These are phyloP conservation scores for Toxostoma redivivum DNA, from an alignment of 2,113 vertebrate genomes.

Conservation along the genomic window DNA sequence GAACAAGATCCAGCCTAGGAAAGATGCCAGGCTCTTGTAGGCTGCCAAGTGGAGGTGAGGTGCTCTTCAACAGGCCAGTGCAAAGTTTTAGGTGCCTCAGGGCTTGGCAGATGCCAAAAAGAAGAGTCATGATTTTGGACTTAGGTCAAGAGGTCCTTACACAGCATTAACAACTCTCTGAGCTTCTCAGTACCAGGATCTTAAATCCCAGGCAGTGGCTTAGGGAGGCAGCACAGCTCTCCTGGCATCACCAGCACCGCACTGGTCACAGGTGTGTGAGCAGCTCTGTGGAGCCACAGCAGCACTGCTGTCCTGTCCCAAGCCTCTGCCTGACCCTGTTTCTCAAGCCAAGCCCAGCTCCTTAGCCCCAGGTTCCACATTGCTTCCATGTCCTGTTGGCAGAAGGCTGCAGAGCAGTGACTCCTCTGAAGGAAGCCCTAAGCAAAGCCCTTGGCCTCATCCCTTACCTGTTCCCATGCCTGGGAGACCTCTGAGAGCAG, in stretches of 20 bases:
- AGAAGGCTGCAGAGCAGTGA: neutral
- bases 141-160: neutral
- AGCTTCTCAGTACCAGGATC: neutral
- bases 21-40: neutral
- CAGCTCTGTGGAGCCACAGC: neutral
- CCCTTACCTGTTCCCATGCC: neutral
- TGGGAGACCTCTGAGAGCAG: neutral
- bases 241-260: neutral
- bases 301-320: neutral
- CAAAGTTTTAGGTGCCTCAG: neutral
- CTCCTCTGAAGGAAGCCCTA: neutral
- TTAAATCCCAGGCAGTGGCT: neutral
- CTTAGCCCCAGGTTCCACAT: neutral
- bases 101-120: neutral
- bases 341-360: neutral
- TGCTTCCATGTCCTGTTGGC: neutral
- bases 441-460: neutral
- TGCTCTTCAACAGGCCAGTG: neutral
- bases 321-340: neutral
- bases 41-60: neutral
- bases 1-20: neutral
- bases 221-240: rapidly evolving
- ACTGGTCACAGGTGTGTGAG: neutral
- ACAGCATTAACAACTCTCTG: neutral
- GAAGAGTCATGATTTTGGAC: neutral